Conservation (phyloP, 2,113 vertebrate species). For the Anguilla rostrata region DNA sequence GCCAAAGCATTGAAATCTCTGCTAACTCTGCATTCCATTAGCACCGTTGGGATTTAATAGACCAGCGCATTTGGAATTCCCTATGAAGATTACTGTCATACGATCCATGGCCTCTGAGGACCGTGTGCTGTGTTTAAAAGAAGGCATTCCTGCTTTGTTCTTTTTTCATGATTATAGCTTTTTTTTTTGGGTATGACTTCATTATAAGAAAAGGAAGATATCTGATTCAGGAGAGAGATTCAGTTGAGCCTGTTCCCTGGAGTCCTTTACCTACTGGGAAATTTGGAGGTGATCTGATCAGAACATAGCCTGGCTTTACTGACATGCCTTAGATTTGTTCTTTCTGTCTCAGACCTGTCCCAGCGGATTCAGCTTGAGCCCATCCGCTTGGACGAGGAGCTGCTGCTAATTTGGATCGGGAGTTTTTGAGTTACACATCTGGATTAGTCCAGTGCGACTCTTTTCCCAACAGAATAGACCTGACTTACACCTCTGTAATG, state of each 20-base stretch:
- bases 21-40: not conserved
- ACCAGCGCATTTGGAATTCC: not conserved
- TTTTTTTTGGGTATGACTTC: not conserved
- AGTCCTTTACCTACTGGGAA: not conserved
- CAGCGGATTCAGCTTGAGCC: not conserved
- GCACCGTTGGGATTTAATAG: not conserved
- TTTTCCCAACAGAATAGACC: not conserved
- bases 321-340: not conserved
- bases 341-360: not conserved
- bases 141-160: not conserved
- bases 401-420: slow-evolving; percentile 8
- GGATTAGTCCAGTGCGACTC: not conserved
- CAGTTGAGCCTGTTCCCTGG: not conserved
- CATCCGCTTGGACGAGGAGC: not conserved
- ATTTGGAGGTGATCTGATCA: not conserved
- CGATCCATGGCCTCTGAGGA: not conserved
- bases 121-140: not conserved
- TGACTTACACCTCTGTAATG: not conserved
- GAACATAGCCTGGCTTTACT: not conserved
- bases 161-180: not conserved
- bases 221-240: not conserved
- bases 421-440: not conserved
- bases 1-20: not conserved
- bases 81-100: not conserved
- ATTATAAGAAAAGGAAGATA: slow-evolving; percentile 19